Evolutionary conservation across 2,888 invertebrate species (phyloP).

Genomic region (Protonemura montana): DNA sequence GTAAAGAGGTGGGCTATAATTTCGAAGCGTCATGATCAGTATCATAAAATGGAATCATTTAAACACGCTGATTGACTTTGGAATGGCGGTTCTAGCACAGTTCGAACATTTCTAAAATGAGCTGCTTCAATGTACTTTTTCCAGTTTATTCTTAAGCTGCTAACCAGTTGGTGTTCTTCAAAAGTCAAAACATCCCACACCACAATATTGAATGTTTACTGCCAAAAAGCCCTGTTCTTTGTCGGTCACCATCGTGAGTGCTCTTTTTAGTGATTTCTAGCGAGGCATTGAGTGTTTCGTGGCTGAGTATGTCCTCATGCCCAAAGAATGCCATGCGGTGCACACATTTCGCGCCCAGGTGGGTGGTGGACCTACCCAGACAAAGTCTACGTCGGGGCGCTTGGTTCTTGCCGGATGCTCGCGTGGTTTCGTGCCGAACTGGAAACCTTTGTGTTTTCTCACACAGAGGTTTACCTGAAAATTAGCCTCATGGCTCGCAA

Average conservation of each 20-base stretch:
- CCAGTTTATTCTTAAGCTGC: not conserved
- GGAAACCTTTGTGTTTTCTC: not conserved
- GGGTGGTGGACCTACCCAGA: not conserved
- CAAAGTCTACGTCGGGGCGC: too few species aligned
- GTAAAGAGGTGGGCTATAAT: not conserved
- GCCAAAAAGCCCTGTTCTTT: not conserved
- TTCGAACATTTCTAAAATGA: too few species aligned
- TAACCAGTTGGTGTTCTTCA: not conserved
- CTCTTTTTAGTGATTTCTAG: not conserved
- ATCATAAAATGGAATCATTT: not conserved
- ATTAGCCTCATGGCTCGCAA: not conserved
- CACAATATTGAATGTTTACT: not conserved
- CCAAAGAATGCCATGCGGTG: conserved; percentile 2
- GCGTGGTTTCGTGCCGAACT: not conserved
- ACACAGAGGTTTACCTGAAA: not conserved
- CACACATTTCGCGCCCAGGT: not conserved
- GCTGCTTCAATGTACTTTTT: not conserved
- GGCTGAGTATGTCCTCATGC: not conserved
- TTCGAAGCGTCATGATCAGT: not conserved
- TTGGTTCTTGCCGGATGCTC: not conserved
- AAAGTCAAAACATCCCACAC: not conserved
- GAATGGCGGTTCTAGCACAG: too few species aligned
- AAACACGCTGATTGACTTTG: not conserved
- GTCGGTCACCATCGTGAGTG: not conserved
- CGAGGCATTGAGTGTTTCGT: not conserved